Evolutionary conservation across 92 coral and sea anemone genomes (phyloP).

Genomic region (Diadumene lineata): DNA sequence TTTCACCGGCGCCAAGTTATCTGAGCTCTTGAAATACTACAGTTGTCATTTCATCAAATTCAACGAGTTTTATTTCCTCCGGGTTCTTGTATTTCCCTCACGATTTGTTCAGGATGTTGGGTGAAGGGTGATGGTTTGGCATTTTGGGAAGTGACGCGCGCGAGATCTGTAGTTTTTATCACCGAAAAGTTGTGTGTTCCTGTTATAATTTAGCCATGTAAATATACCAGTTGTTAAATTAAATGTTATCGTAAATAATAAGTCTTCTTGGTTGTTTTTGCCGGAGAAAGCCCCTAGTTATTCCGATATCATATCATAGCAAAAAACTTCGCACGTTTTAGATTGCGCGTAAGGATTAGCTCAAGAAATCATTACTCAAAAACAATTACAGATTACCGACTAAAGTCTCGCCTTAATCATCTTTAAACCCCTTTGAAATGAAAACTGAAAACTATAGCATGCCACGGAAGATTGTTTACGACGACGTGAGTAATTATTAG

Average conservation of each 20-base stretch:
- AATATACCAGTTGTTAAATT: constrained; percentile 12
- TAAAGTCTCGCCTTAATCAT: background rate
- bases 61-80: constrained; percentile 38
- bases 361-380: background rate
- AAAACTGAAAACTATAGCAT: background rate
- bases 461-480: constrained; percentile 1
- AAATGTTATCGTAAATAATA: constrained; percentile 12
- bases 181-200: constrained; percentile 1
- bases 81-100: constrained; percentile 24
- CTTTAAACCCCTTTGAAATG: constrained; percentile 2
- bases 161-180: background rate
- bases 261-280: background rate
- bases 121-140: constrained; percentile 7
- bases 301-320: background rate
- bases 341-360: background rate
- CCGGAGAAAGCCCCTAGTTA: background rate
- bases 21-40: constrained; percentile 55
- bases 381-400: background rate
- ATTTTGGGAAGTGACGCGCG: constrained; percentile 3
- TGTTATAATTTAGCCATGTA: background rate
- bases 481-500: constrained; percentile 30
- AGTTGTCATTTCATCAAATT: constrained; percentile 32
- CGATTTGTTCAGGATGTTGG: constrained; percentile 28
- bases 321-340: background rate
- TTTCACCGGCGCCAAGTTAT: constrained; percentile 75